Base-by-base conservation (phyloP, 2,888 invertebrate genomes). In the Bombylius discolor region DNA sequence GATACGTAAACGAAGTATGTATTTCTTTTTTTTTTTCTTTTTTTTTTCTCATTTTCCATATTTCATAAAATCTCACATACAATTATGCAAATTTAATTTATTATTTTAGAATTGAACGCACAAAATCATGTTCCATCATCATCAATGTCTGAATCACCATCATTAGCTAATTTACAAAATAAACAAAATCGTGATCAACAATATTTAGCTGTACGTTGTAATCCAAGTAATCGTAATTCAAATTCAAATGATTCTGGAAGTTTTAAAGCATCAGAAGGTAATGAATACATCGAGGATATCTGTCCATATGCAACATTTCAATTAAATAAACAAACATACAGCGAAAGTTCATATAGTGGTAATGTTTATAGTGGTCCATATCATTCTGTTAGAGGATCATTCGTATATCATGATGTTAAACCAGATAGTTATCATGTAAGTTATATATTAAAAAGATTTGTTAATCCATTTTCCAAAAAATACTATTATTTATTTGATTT, bases 261-360 rank as follows among this genome's bases (percentile, higher is more conserved):
- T 61, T 78, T 76, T 64, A 79, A 79, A 63, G 73, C 74, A 47
- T 23, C 23, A 23, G 75, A 76, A 63, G 73, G 74, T 57, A 76
- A 76, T 57, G 92, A 92, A 72, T 92, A 92, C 76, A 89, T 91
- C 68, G 92, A 92, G 76, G 92, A 93, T 70, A 91, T 92, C 66
- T 92, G 92, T 70, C 92, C 92, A 1, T 92, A 93, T 75, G 92
- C 92, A 56, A 93, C 92, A 51, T 93, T 92, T 75, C 92, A 92
- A 70, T 77, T 93, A 65, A 87, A 89, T 58, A 90, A 91, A 67
- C 85, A 86, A 52, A 82, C 87, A 0, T 89, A 90, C 74, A 88
- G 89, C 67, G 91, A 92, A 75, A 91, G 90, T 73, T 89, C 90
- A 53, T 91, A 91, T 77, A 91, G 89, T 70, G 89, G 89, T 56